Evolutionary conservation across 2,888 invertebrate genomes (phyloP), one percentile per base, ranked within the genome.

Genomic region (Apoda limacodes): DNA sequence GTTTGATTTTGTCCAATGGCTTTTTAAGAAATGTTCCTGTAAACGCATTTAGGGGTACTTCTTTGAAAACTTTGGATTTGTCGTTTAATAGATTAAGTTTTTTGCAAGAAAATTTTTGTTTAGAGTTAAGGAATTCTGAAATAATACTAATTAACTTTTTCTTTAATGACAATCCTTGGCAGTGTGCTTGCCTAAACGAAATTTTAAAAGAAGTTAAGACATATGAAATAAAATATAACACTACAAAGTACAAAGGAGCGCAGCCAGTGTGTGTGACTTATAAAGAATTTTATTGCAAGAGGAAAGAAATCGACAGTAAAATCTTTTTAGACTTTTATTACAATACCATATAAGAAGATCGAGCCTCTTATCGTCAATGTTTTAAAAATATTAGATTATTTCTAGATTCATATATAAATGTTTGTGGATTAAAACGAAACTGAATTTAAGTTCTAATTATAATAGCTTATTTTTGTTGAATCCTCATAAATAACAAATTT

Each of bases 161-260:
- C 32, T 68, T 76, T 14, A 60, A 70, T 10, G 59, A 66, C 9
- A 78, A 76, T 33, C 75, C 74, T 2, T 76, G 72, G 71, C 74
- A 75, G 32, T 78, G 78, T 39, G 51, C 64, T 1, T 76, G 76
- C 41, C 45, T 75, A 1, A 52, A 48, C 25, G 60, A 72, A 15
- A 34, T 71, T 11, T 20, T 75, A 2, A 56, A 53, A 24, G 75
- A 76, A 46, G 53, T 70, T 1, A 71, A 68, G 31, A 50, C 35
- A 9, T 48, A 54, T 7, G 45, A 48, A 5, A 55, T 76, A 13
- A 42, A 45, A 11, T 76, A 76, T 30, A 71, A 68, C 25, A 43
- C 32, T 24, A 35, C 32, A 1, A 58, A 59, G 34, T 70, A 60
- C 25, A 52, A 63, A 28, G 78, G 76, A 1, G 39, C 40, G 10